Evolutionary conservation across 2,113 vertebrate genomes (phyloP).

Genomic region (Cygnus atratus): DNA sequence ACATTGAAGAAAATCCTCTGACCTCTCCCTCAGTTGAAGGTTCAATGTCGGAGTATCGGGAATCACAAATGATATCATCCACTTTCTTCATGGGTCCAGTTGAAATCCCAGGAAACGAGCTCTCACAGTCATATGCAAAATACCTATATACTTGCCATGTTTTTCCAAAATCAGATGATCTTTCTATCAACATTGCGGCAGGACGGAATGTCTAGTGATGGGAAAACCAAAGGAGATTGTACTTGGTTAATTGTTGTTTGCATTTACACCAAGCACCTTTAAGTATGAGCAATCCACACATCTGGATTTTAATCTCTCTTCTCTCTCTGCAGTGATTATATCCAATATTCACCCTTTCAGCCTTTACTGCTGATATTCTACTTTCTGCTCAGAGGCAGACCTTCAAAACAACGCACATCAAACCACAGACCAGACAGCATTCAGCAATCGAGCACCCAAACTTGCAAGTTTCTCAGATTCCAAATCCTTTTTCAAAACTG

Average conservation of each 20-base stretch:
- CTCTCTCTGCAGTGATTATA: neutral
- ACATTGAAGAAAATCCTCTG: neutral
- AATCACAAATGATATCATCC: constrained; percentile 95
- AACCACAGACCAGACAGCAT: neutral
- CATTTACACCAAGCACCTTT: neutral
- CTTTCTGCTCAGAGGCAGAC: neutral
- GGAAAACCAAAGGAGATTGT: neutral
- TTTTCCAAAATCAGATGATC: constrained; percentile 92
- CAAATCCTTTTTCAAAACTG: neutral
- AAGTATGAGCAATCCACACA: neutral
- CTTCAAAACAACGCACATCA: neutral
- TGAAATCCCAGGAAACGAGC: constrained; percentile 85
- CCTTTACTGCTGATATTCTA: neutral
- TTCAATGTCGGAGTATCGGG: constrained; percentile 96
- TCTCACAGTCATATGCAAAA: constrained; percentile 95
- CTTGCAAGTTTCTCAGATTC: neutral
- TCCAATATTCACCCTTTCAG: neutral
- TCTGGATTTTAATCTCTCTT: neutral
- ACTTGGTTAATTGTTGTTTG: neutral
- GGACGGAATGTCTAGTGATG: constrained; percentile 90
- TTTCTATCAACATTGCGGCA: constrained; percentile 94
- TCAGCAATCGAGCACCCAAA: neutral
- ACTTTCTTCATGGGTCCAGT: constrained; percentile 93
- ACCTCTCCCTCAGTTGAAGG: constrained; percentile 98
- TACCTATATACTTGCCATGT: constrained; percentile 95